Base-by-base conservation (phyloP, 2,888 invertebrate species). In the Synergus umbraculus region DNA sequence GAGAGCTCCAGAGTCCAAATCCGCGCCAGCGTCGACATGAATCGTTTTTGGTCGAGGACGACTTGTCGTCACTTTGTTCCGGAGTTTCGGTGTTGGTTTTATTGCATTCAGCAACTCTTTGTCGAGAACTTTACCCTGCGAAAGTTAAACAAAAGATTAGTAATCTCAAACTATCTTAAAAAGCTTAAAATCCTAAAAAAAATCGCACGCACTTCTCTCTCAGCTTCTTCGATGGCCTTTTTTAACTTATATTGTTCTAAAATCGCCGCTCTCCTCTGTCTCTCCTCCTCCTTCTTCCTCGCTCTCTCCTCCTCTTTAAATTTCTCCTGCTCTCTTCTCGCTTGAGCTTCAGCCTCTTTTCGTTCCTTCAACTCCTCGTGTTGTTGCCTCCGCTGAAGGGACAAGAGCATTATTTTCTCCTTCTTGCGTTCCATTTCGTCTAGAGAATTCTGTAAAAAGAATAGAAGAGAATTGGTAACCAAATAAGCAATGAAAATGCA, bases 371-470 rank as follows among this genome's bases (percentile, higher is more conserved):
- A 95, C 92, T 97, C 97, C 92, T 98, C 98, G 87, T 97, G 97
- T 85, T 97, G 96, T 91, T 98, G 97, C 86, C 97, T 96, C 88
- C 99, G 94, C 92, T 97, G 97, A 87, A 98, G 93, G 13, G 98
- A 98, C 89, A 97, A 93, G 92, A 98, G 93, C 95, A 98, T 96
- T 82, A 99, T 97, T 86, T 96, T 95, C 92, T 98, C 98, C 91
- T 98, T 98, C 91, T 97, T 98, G 83, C 96, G 95, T 92, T 97
- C 97, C 96, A 98, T 97, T 93, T 98, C 98, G 86, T 97, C 97
- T 78, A 97, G 95, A 9, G 96, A 95, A 89, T 95, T 96, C 97
- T 97, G 91, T 12, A 64, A 41, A 73, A 69, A 67, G n/a, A 9
- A 29, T 18, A 77, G 60, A 13, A 12, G 83, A 43, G 66, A 54